Evolutionary conservation across 2,797 vertebrate genomes (phyloP), one percentile per base, ranked within the genome.

Genomic region (Gallirallus australis): DNA sequence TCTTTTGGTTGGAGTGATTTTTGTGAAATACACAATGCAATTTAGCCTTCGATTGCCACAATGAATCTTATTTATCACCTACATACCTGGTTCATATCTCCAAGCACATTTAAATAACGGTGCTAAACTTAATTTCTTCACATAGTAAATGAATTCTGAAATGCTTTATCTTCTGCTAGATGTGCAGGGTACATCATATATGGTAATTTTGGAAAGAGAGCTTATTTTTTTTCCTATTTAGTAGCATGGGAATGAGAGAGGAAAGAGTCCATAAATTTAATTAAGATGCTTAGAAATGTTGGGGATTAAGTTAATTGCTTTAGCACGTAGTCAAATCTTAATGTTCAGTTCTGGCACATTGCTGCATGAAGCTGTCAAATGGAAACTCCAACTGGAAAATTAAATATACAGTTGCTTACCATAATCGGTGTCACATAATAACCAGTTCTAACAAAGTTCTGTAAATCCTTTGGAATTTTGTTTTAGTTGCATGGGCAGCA

Each of bases 221-320:
- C 45, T 93, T 61, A 45, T 6, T 61, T 84, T 78, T 70, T 70
- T 57, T 70, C 33, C 33, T 65, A 10, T 86, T 77, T 68, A 78
- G 45, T 78, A 65, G 57, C 86, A 68, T 31, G 25, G 57, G 48
- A 89, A 56, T 61, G 76, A 87, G 82, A 82, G 42, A 71, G 64
- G 61, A 85, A 82, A 1, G n/a, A 86, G 60, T 86, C 76, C 61
- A 75, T 93, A 88, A 85, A 89, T 82, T 91, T 95, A 92, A 96
- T 96, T 94, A 82, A 96, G 83, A 83, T 81, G 81, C 79, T 93
- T 94, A 77, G 77, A 92, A 94, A 87, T 83, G 59, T 48, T 77
- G 54, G 11, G 68, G 73, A 96, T 93, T 96, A 96, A 92, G 57
- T 94, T 96, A 93, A 96, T 95, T 96, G 77, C 92, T 92, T 89